Base-by-base conservation (phyloP, 1,140 invertebrate genomes). In the Drosophila watanabei region DNA sequence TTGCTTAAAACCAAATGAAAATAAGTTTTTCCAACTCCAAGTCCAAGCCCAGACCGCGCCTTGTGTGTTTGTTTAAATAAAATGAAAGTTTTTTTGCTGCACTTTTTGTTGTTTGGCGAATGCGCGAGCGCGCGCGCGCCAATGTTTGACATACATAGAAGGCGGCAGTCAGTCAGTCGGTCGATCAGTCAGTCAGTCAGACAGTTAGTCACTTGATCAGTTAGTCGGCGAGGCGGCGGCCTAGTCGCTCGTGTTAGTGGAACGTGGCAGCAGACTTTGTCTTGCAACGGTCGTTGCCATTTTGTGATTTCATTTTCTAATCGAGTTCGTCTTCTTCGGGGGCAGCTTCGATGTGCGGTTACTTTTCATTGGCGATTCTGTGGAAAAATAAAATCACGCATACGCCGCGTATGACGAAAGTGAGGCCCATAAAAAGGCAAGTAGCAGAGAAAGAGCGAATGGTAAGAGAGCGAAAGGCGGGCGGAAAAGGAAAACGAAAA, bases 21-120 rank as follows among this genome's bases (percentile, higher is more conserved):
- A 89, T 89, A 89, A 89, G 86, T 90, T 89, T 89, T 89, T 91
- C 86, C 87, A 81, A 79, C 70, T 76, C 80, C 54, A 61, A 66
- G 54, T 73, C 45, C 69, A 24, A 32, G 80, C 80, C 80, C 84
- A 76, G 70, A 66, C 81, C 85, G 82, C 86, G 71, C 86, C 86
- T 90, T 90, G 69, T 82, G 73, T 89, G 83, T 88, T 88, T 88
- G 86, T 80, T 90, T 77, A 80, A 91, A 90, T 91, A 90, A 90
- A 90, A 90, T 90, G 86, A 90, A 90, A 90, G 86, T 90, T 90
- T 82, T 86, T 87, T 82, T 79, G 68, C 68, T 68, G 62, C 68
- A 71, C 68, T 71, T 76, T 75, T 76, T 76, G 60, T 51, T 76
- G 72, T 76, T 75, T 65, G 18, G 61, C 64, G 7, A 70, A 63